Conservation (phyloP, 2,888 invertebrate species). For the Melipona beecheii region DNA sequence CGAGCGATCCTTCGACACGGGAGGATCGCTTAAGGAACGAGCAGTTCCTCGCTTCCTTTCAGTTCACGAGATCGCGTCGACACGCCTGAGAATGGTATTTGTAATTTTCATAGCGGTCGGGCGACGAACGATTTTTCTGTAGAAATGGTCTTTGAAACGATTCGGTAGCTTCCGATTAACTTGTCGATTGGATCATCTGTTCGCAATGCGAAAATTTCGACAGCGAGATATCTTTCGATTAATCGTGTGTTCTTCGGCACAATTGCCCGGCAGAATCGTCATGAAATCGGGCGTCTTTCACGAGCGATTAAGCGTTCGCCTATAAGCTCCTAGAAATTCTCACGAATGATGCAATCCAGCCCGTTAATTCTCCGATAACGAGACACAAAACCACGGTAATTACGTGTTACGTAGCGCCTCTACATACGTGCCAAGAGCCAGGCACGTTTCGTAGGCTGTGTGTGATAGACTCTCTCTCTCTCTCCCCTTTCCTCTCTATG, state of each 20-base stretch:
- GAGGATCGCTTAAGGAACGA: slow-evolving; percentile 22
- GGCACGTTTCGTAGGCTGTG: background rate
- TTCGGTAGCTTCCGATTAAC: background rate
- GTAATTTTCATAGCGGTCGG: background rate
- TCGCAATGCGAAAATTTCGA: background rate
- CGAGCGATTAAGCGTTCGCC: slow-evolving; percentile 17
- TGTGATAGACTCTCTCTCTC: background rate
- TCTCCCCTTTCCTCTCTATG: too few relatives aligned
- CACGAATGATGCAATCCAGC: slow-evolving; percentile 22
- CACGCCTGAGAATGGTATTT: background rate
- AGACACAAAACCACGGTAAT: slow-evolving; percentile 38
- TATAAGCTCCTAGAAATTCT: slow-evolving; percentile 22
- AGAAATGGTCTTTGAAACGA: background rate
- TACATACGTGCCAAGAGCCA: background rate
- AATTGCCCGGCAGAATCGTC: background rate
- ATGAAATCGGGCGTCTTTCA: background rate
- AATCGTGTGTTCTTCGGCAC: background rate
- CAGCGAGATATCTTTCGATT: background rate
- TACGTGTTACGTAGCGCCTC: slow-evolving; percentile 29
- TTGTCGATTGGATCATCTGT: background rate
- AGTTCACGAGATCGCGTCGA: too few relatives aligned
- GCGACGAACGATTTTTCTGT: background rate
- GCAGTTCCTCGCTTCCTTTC: slow-evolving; percentile 17
- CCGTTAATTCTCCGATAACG: slow-evolving; percentile 26
- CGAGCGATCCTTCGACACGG: slow-evolving; percentile 29